Evolutionary conservation across 2,113 vertebrate species (phyloP).

Genomic region (Clarias magur): DNA sequence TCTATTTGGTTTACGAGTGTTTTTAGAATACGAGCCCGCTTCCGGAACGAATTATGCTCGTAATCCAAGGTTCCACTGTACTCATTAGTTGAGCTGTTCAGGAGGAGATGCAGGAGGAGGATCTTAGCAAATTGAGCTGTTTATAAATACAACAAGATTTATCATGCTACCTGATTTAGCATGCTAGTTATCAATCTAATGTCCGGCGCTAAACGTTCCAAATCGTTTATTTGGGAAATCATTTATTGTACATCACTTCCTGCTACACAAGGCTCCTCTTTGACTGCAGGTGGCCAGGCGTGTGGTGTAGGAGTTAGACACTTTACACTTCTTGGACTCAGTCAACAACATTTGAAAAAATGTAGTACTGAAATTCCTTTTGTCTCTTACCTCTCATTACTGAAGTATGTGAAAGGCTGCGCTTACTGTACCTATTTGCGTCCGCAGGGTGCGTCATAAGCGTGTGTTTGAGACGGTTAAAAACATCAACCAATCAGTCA

Average conservation of each 20-base stretch:
- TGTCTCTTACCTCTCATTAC: background rate
- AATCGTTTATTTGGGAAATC: background rate
- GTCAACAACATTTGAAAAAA: too few species aligned
- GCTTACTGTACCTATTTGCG: constrained; percentile 1
- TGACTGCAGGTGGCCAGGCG: too few species aligned
- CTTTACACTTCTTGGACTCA: background rate
- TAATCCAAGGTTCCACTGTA: too few species aligned
- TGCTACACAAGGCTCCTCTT: background rate
- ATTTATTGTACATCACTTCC: background rate
- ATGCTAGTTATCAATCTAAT: background rate
- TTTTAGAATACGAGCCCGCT: too few species aligned
- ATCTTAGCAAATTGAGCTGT: too few species aligned
- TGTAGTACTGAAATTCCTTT: background rate
- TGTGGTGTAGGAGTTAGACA: too few species aligned
- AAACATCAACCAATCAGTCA: constrained; percentile 88
- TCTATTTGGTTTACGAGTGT: too few species aligned
- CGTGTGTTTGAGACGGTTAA: constrained; percentile 93
- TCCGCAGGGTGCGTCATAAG: constrained; percentile 80
- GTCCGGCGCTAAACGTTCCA: background rate
- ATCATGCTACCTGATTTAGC: background rate
- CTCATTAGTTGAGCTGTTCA: background rate
- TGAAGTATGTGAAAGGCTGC: background rate
- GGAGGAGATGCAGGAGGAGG: too few species aligned
- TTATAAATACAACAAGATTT: background rate
- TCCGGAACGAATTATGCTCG: too few species aligned